A percentile compares a stretch with the other conserved stretches of the same genome.
phyloP scores from a whole-genome alignment of 2,797 vertebrate species.

The Phataginus tricuspis region DNA sequence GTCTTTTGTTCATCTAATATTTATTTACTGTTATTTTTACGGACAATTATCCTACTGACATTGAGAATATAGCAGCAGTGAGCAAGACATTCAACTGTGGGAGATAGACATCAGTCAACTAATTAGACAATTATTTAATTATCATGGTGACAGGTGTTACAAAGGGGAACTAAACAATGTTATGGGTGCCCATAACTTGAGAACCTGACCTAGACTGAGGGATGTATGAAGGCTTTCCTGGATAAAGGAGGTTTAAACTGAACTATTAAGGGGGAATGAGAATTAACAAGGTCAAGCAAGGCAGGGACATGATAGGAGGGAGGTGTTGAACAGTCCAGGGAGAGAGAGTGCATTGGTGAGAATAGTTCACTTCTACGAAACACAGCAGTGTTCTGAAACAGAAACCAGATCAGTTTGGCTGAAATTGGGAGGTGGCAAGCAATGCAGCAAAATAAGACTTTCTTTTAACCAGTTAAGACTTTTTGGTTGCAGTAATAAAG shows the following conservation, averaged over 20 bases:
- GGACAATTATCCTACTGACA: not conserved
- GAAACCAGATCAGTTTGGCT: not conserved
- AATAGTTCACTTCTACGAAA: not conserved
- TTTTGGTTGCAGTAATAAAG: slow-evolving; percentile 34
- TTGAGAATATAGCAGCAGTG: not conserved
- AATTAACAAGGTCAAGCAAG: not conserved
- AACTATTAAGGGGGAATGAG: not conserved
- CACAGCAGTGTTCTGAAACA: not conserved
- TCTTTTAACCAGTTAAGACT: not conserved
- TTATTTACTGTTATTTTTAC: not conserved
- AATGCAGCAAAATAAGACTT: not conserved
- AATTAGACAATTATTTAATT: slow-evolving; percentile 25
- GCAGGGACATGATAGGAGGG: not conserved
- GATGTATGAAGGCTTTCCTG: not conserved
- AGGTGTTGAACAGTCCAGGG: not conserved
- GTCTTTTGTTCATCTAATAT: not conserved
- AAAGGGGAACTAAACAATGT: not conserved
- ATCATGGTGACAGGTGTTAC: not conserved
- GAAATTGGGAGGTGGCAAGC: not conserved
- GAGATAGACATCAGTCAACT: not conserved
- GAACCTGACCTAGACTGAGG: not conserved
- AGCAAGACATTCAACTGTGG: not conserved
- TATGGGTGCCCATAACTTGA: not conserved
- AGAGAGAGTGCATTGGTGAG: not conserved
- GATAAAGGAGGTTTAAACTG: not conserved